A percentile compares a stretch with the other conserved stretches of the same genome.
These are phyloP conservation scores for Pionites leucogaster DNA, from an alignment of 2,113 vertebrate genomes.

Conservation along the genomic window DNA sequence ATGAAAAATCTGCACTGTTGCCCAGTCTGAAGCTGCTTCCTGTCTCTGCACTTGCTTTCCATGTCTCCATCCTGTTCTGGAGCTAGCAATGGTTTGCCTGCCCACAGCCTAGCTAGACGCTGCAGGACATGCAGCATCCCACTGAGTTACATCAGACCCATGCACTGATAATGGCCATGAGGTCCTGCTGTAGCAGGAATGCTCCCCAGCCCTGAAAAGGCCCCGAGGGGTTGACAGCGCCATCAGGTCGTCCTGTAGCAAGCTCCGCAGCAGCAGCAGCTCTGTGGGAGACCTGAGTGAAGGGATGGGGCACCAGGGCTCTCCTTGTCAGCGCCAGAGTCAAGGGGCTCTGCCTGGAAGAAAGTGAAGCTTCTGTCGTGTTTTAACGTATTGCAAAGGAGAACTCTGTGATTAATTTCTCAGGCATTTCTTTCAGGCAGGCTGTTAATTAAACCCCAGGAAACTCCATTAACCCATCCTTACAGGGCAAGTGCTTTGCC, in stretches of 20 bases:
- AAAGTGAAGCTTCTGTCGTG: accelerated
- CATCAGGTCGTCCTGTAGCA: neutral
- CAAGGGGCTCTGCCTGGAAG: neutral
- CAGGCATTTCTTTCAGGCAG: neutral
- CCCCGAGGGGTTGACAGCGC: neutral
- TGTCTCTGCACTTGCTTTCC: neutral
- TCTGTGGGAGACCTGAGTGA: neutral
- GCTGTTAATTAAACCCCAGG: neutral
- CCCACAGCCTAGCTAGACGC: neutral
- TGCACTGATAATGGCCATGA: accelerated
- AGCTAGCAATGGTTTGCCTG: neutral
- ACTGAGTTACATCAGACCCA: accelerated
- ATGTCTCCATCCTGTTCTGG: no score
- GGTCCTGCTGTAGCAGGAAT: neutral
- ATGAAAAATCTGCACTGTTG: neutral
- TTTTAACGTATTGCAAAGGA: neutral
- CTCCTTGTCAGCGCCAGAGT: accelerated
- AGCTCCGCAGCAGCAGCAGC: neutral
- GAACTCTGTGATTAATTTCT: neutral
- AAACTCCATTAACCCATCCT: neutral
- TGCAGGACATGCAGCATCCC: neutral
- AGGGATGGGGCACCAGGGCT: neutral
- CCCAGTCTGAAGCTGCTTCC: neutral
- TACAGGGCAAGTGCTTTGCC: neutral
- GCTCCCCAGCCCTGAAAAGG: neutral